A percentile compares a stretch with the other conserved stretches of the same genome.
These are phyloP conservation scores for Macropus fuliginosus DNA, from an alignment of 2,797 vertebrate genomes.

Conservation along the genomic window DNA sequence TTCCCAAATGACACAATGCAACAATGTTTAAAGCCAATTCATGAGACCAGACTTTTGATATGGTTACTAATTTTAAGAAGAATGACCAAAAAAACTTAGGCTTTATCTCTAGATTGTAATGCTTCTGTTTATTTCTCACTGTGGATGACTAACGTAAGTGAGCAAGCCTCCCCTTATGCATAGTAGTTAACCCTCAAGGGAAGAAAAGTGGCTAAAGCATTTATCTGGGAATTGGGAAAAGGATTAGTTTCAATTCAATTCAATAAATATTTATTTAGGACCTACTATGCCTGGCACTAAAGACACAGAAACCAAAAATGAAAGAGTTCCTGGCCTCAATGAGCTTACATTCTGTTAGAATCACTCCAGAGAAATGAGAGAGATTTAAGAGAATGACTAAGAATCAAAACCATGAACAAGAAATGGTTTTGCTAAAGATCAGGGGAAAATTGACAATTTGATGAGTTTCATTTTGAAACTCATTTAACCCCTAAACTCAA, in stretches of 20 bases:
- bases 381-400: constrained; percentile 37
- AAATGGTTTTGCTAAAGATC: constrained; percentile 55
- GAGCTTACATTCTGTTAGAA: not conserved
- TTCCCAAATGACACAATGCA: not conserved
- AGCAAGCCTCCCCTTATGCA: not conserved
- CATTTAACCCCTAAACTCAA: constrained; percentile 75
- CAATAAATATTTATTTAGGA: not conserved
- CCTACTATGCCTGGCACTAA: not conserved
- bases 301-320: not conserved
- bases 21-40: not conserved
- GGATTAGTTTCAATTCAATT: not conserved
- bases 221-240: not conserved
- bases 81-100: not conserved
- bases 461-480: constrained; percentile 74
- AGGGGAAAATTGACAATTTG: constrained; percentile 71
- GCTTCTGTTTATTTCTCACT: not conserved
- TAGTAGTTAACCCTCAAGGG: not conserved
- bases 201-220: not conserved
- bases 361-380: not conserved
- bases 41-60: constrained; percentile 23
- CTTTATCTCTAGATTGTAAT: not conserved
- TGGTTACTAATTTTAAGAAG: not conserved
- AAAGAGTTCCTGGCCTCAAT: not conserved
- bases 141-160: not conserved
- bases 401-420: constrained; percentile 14